Conservation (phyloP, 2,113 vertebrate genomes). For the Cyphomyrus plagiostoma region DNA sequence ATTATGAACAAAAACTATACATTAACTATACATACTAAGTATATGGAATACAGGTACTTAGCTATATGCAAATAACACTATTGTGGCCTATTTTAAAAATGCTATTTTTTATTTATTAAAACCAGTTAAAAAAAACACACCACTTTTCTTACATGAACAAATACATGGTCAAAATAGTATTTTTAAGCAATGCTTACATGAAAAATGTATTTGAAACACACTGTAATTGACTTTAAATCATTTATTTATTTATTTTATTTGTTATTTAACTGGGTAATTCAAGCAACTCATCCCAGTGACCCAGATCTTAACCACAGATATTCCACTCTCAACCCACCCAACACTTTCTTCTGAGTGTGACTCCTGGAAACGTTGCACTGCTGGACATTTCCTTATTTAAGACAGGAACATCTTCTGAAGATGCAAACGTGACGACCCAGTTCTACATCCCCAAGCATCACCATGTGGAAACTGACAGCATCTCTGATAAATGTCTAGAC, state of each 20-base stretch:
- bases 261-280: not conserved
- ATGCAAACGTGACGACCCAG: not conserved
- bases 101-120: not conserved
- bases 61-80: not conserved
- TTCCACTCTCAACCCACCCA: not conserved
- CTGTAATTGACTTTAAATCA: not conserved
- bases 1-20: not conserved
- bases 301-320: not conserved
- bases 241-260: not conserved
- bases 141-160: not conserved
- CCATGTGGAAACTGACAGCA: not conserved
- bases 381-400: not conserved
- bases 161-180: not conserved
- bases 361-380: not conserved
- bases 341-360: not conserved
- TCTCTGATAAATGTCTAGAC: not conserved
- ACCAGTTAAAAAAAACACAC: not conserved
- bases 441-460: not conserved
- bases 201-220: not conserved
- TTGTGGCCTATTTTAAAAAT: not conserved
- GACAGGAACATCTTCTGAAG: not conserved
- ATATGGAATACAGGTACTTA: not conserved
- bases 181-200: not conserved
- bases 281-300: conserved; percentile 10
- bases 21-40: not conserved